Conservation (phyloP, 2,113 vertebrate species). For the Phyllopteryx taeniolatus region DNA sequence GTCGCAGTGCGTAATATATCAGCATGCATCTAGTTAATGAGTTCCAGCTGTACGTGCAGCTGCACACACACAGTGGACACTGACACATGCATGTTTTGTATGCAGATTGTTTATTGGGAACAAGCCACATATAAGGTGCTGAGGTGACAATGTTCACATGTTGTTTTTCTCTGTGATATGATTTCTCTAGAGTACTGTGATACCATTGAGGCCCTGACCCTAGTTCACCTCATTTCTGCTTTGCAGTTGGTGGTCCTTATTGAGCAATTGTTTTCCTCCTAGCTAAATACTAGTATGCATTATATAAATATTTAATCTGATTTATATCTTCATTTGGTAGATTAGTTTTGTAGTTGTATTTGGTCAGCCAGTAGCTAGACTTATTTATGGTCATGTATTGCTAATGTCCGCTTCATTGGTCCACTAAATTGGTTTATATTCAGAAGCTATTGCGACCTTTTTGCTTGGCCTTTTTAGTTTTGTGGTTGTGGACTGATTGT, state of each 20-base stretch:
- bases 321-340: slow-evolving; percentile 2
- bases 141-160: background rate
- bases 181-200: slow-evolving; percentile 8
- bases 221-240: slow-evolving; percentile 1
- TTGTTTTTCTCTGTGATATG: background rate
- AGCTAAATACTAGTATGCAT: slow-evolving; percentile 3
- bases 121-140: background rate
- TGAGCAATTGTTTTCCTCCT: background rate
- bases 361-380: slow-evolving; percentile 10
- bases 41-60: background rate
- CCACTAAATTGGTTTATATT: slow-evolving; percentile 21
- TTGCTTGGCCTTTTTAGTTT: slow-evolving; percentile 24
- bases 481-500: slow-evolving; percentile 38
- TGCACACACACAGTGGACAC: background rate
- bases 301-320: background rate
- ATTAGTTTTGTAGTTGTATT: slow-evolving; percentile 11
- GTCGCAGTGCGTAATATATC: background rate
- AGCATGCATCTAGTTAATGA: background rate
- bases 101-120: slow-evolving; percentile 7
- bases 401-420: slow-evolving; percentile 2
- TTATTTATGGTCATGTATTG: slow-evolving; percentile 19
- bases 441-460: slow-evolving; percentile 14
- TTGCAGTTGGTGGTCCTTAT: slow-evolving; percentile 10
- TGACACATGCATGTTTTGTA: background rate
- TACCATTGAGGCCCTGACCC: slow-evolving; percentile 8